Evolutionary conservation across 2,113 vertebrate genomes (phyloP), one percentile per base, ranked within the genome.

Genomic region (Aix galericulata): DNA sequence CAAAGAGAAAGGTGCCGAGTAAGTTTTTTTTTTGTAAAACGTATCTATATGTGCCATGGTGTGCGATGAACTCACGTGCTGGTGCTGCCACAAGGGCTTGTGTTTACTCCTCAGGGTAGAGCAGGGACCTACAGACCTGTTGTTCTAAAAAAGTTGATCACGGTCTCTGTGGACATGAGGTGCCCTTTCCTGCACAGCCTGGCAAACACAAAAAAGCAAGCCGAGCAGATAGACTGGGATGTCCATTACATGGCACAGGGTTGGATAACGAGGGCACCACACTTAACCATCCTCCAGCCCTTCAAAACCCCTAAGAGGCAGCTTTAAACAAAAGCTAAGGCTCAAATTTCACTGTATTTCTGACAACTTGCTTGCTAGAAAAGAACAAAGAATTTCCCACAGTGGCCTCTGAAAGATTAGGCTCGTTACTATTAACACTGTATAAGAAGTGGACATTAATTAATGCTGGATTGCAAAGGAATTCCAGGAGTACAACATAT

Each of bases 401-500:
- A 91, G 34, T 4, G 4, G 32, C 50, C 72, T 92, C 77, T 89
- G 63, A 69, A 88, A 89, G 38, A 96, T 87, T 14, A 82, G 59
- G 23, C 82, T 63, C 1, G 0, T 78, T 94, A 82, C 87, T 95
- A 90, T 93, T 90, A 92, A 85, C 4, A 2, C 26, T 69, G 88
- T 50, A 67, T 20, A 34, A 94, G 82, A 53, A 96, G 82, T 88
- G 67, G 94, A 93, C 91, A 86, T 86, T 97, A 97, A 97, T 97
- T 96, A 96, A 94, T 22, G 75, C 67, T 76, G 84, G 94, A 88
- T 69, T 88, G 63, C 92, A 96, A 91, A 89, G 81, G 89, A 94
- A 94, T 95, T 96, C 88, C 52, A 48, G 84, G 58, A 80, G 82
- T 91, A 86, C 68, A 71, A 58, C 60, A 92, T 94, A 97, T 96